A percentile compares a stretch with the other conserved stretches of the same genome.
Evolutionary conservation across 2,888 invertebrate species (phyloP).

Genomic region (Hanleya hanleyi): DNA sequence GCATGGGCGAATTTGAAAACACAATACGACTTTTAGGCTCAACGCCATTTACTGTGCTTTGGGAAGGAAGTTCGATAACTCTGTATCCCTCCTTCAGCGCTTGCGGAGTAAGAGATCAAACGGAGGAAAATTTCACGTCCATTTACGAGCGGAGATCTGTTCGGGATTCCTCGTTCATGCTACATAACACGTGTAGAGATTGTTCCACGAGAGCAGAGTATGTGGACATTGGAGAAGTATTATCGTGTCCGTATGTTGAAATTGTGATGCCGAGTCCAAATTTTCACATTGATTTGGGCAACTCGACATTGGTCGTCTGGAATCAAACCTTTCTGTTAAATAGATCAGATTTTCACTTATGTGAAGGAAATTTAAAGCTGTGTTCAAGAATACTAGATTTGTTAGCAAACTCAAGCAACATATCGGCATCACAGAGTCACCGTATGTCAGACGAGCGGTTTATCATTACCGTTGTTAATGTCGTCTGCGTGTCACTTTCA

Average conservation of each 20-base stretch:
- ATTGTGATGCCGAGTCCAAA: not conserved
- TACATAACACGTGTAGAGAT: too few relatives aligned
- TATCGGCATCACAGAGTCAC: not conserved
- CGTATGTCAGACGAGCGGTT: not conserved
- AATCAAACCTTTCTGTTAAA: not conserved
- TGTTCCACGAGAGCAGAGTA: too few relatives aligned
- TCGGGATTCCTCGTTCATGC: too few relatives aligned
- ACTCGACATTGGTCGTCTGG: not conserved
- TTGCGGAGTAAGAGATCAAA: too few relatives aligned
- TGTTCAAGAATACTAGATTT: not conserved
- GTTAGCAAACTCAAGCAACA: not conserved
- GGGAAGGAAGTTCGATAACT: too few relatives aligned
- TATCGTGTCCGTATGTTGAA: too few relatives aligned
- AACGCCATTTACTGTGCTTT: not conserved
- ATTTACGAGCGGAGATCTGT: too few relatives aligned
- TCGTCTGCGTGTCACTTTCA: not conserved
- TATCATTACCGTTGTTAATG: not conserved
- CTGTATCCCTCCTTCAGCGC: not conserved
- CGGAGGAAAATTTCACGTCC: too few relatives aligned
- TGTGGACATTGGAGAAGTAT: too few relatives aligned
- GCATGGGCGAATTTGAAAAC: not conserved
- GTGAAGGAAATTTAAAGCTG: not conserved
- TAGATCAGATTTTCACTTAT: not conserved
- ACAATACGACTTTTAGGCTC: not conserved
- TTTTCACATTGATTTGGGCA: not conserved